These are phyloP conservation scores for Heliconius hermathena DNA, from an alignment of 1,140 invertebrate species.

Conservation along the genomic window DNA sequence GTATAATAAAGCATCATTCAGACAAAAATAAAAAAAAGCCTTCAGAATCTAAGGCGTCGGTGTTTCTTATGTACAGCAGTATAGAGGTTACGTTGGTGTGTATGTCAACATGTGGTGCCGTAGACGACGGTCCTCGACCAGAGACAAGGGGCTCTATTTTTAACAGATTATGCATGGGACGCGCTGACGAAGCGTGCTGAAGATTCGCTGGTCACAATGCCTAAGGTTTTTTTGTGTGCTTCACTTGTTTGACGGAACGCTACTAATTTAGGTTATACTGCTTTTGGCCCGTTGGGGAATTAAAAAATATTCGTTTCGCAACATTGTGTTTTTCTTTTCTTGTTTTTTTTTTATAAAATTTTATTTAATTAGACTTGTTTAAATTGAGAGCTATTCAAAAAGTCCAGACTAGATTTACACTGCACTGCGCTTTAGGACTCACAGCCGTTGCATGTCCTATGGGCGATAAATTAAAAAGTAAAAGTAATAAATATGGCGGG, in stretches of 20 bases:
- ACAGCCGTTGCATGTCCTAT: slow-evolving; percentile 48
- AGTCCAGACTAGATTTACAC: slow-evolving; percentile 32
- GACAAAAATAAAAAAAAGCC: slow-evolving; percentile 55
- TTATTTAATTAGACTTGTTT: slow-evolving; percentile 10
- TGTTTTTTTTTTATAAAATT: neutral
- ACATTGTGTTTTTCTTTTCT: too few relatives aligned
- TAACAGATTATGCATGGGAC: slow-evolving; percentile 70
- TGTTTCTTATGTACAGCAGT: slow-evolving; percentile 22
- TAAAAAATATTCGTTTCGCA: neutral
- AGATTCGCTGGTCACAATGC: slow-evolving; percentile 49
- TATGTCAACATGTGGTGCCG: slow-evolving; percentile 44
- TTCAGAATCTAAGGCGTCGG: slow-evolving; percentile 22
- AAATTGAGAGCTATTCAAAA: slow-evolving; percentile 9
- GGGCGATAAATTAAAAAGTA: slow-evolving; percentile 67
- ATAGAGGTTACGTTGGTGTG: slow-evolving; percentile 29
- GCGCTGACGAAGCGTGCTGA: slow-evolving; percentile 57
- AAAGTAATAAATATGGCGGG: slow-evolving; percentile 66
- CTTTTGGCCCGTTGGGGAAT: slow-evolving; percentile 27
- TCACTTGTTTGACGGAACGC: slow-evolving; percentile 35
- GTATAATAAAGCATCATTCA: slow-evolving; percentile 63
- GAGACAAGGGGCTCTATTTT: slow-evolving; percentile 69
- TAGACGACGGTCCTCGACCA: slow-evolving; percentile 57
- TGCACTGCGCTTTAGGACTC: slow-evolving; percentile 46
- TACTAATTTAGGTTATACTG: slow-evolving; percentile 40
- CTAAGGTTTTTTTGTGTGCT: slow-evolving; percentile 42